These are phyloP conservation scores for Ivindomyrus marchei DNA, from an alignment of 2,113 vertebrate genomes.

Conservation along the genomic window DNA sequence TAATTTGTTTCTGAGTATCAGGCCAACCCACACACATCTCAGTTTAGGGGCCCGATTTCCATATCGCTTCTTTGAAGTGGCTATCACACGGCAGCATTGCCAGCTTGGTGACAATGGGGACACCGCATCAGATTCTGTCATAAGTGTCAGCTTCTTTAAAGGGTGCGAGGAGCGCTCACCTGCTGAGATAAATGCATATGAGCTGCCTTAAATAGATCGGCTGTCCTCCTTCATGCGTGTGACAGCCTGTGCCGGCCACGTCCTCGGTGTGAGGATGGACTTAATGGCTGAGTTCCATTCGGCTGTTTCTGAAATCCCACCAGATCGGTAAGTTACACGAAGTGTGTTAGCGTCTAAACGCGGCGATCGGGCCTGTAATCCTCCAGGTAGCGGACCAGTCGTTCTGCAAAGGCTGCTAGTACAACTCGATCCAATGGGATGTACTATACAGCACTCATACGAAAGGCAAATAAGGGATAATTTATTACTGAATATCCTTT, in stretches of 20 bases:
- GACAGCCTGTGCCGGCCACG: not conserved
- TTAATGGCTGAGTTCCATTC: not conserved
- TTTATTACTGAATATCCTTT: not conserved
- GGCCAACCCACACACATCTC: not conserved
- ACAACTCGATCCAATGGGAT: not conserved
- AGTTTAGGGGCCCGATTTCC: constrained; percentile 1
- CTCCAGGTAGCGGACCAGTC: not conserved
- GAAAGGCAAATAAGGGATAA: not conserved
- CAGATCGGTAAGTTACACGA: not conserved
- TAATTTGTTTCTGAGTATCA: constrained; percentile 4
- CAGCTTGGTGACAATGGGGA: not conserved
- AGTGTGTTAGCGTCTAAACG: not conserved
- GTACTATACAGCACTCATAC: not conserved
- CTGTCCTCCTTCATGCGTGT: not conserved
- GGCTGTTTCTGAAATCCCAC: not conserved
- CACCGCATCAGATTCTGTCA: not conserved
- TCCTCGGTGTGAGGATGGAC: not conserved
- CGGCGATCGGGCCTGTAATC: not conserved
- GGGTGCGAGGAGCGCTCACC: not conserved
- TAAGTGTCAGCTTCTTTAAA: not conserved
- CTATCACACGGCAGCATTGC: not conserved
- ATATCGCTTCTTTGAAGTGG: not conserved
- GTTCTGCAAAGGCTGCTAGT: not conserved
- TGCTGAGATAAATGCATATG: not conserved
- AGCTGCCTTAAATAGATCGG: not conserved